Conservation (phyloP, 2,113 vertebrate genomes). For the Alectura lathami region DNA sequence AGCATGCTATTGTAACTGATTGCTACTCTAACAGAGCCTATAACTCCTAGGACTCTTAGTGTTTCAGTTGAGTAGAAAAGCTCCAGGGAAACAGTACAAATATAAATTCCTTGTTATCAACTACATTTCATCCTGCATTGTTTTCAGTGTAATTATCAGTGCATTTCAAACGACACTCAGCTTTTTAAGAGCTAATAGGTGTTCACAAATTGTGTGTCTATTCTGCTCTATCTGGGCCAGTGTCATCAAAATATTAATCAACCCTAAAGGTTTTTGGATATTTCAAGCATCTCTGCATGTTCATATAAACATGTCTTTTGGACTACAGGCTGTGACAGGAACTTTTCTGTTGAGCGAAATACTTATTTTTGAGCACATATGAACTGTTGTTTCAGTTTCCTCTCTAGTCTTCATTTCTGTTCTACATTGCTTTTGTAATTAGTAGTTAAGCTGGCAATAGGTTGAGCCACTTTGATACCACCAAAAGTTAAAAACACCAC, state of each 20-base stretch:
- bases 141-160: not conserved
- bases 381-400: not conserved
- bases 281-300: not conserved
- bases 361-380: not conserved
- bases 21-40: fast-evolving
- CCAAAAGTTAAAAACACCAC: not conserved
- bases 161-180: not conserved
- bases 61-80: not conserved
- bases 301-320: not conserved
- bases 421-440: not conserved
- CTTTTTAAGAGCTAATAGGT: not conserved
- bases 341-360: not conserved
- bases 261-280: not conserved
- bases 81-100: not conserved
- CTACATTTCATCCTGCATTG: not conserved
- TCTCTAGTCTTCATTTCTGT: not conserved
- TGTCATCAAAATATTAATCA: not conserved
- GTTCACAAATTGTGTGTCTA: not conserved
- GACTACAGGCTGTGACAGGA: not conserved
- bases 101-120: not conserved
- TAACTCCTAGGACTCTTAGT: not conserved
- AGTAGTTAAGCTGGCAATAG: not conserved
- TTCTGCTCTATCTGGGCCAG: not conserved
- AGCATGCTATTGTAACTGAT: not conserved
- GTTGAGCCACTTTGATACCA: not conserved